phyloP scores from a whole-genome alignment of 2,113 vertebrate genomes.

The Kryptolebias marmoratus region DNA sequence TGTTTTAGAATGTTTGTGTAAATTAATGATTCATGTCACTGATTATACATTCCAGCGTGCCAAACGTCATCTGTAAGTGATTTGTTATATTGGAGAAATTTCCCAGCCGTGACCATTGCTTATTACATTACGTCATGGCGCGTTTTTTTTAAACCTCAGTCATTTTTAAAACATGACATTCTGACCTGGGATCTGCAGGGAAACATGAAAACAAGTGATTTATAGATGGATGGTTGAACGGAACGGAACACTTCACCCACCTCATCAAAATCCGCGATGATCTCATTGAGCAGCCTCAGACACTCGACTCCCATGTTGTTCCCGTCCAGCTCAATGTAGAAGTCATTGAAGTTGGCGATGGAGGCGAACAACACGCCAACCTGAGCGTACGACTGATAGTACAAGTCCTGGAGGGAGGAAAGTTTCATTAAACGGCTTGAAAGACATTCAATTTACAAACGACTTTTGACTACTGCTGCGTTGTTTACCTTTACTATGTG shows the following conservation, averaged over 20 bases:
- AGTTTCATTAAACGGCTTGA: background rate
- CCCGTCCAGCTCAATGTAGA: constrained; percentile 98
- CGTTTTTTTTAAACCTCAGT: constrained; percentile 43
- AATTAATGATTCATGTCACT: constrained; percentile 46
- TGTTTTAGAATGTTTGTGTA: constrained; percentile 29
- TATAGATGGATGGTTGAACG: constrained; percentile 3
- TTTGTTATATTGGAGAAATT: constrained; percentile 50
- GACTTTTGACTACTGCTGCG: no score
- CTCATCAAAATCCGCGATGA: constrained; percentile 98
- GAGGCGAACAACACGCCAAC: constrained; percentile 98
- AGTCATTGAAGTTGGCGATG: constrained; percentile 99
- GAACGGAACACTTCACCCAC: constrained; percentile 72
- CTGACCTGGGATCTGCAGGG: background rate
- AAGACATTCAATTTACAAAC: no score
- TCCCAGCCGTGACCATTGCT: constrained; percentile 51
- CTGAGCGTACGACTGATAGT: constrained; percentile 98
- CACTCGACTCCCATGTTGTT: constrained; percentile 99
- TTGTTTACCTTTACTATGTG: no score
- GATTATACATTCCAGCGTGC: constrained; percentile 51
- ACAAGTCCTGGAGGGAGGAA: constrained; percentile 87
- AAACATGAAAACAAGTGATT: constrained; percentile 32
- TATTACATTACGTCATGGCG: constrained; percentile 46
- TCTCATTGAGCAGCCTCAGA: constrained; percentile 96
- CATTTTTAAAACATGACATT: constrained; percentile 39
- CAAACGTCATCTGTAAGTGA: constrained; percentile 58